Percentiles rank a stretch among this genome's conserved stretches.
phyloP scores from a whole-genome alignment of 1,140 invertebrate genomes.

The Chironomus striatipennis region DNA sequence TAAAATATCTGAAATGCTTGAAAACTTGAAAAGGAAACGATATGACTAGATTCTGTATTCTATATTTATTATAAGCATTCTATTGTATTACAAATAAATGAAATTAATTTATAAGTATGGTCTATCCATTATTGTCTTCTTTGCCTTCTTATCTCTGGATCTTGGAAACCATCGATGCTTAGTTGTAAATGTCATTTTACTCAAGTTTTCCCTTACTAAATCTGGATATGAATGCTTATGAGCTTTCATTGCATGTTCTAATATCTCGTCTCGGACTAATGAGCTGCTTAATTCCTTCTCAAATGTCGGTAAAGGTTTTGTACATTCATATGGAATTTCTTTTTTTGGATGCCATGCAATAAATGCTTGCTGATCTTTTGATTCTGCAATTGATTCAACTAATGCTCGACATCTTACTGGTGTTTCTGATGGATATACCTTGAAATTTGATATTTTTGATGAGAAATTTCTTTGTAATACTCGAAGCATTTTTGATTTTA shows the following conservation, averaged over 20 bases:
- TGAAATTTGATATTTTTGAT: neutral
- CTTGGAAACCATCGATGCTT: slow-evolving; percentile 73
- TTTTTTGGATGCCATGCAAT: slow-evolving; percentile 80
- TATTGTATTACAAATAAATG: neutral
- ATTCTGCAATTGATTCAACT: slow-evolving; percentile 51
- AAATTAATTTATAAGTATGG: slow-evolving; percentile 54
- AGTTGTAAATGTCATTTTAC: slow-evolving; percentile 66
- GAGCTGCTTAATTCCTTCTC: slow-evolving; percentile 38
- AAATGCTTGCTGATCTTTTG: slow-evolving; percentile 64
- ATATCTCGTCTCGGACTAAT: slow-evolving; percentile 54
- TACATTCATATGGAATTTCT: slow-evolving; percentile 75
- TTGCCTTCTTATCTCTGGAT: slow-evolving; percentile 54
- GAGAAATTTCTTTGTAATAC: neutral
- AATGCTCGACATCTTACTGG: slow-evolving; percentile 33
- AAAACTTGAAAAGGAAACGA: neutral
- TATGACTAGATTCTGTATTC: neutral
- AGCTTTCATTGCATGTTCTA: slow-evolving; percentile 50
- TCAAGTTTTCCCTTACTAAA: slow-evolving; percentile 55
- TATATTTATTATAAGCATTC: neutral
- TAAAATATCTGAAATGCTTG: neutral
- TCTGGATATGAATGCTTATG: slow-evolving; percentile 56
- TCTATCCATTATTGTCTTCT: slow-evolving; percentile 58
- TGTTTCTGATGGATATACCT: slow-evolving; percentile 27
- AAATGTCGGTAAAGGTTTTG: slow-evolving; percentile 57
- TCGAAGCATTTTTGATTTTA: neutral